Percentiles rank a stretch among this genome's conserved stretches.
These are phyloP conservation scores for Acronicta psi DNA, from an alignment of 2,888 invertebrate genomes.

Conservation along the genomic window DNA sequence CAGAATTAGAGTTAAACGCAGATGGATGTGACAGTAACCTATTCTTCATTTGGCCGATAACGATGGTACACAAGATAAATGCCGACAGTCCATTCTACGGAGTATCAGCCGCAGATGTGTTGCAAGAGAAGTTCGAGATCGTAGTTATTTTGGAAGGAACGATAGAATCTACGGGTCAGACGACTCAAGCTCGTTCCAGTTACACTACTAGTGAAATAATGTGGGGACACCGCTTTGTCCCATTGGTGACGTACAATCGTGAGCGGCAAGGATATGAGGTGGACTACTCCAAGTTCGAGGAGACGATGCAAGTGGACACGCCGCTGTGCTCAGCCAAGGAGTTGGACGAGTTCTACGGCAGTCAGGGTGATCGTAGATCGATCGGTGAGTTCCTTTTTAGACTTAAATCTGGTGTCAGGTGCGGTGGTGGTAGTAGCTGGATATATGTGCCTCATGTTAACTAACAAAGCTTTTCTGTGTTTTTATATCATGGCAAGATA, in stretches of 20 bases:
- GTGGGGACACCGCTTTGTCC: constrained; percentile 94
- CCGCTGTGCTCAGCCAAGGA: constrained; percentile 93
- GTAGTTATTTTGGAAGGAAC: constrained; percentile 95
- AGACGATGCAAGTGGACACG: constrained; percentile 93
- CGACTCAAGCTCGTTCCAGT: constrained; percentile 93
- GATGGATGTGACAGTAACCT: constrained; percentile 95
- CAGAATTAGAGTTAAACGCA: constrained; percentile 91
- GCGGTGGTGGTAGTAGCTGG: constrained; percentile 69
- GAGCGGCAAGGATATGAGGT: constrained; percentile 93
- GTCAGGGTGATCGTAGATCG: constrained; percentile 87
- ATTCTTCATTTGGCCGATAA: constrained; percentile 98
- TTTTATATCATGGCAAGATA: constrained; percentile 13
- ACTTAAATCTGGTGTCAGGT: constrained; percentile 59
- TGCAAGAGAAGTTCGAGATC: constrained; percentile 94
- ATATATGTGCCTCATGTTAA: constrained; percentile 64
- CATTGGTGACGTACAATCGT: constrained; percentile 93
- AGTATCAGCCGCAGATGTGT: constrained; percentile 94
- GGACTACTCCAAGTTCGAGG: constrained; percentile 95
- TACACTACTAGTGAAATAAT: constrained; percentile 94
- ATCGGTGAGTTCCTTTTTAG: constrained; percentile 84
- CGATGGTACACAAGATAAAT: constrained; percentile 96
- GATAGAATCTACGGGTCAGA: constrained; percentile 94
- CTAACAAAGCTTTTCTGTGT: constrained; percentile 56
- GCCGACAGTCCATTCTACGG: constrained; percentile 95
- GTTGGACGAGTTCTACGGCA: constrained; percentile 90